phyloP scores from a whole-genome alignment of 2,888 invertebrate genomes.

The Temnothorax rugatulus region DNA sequence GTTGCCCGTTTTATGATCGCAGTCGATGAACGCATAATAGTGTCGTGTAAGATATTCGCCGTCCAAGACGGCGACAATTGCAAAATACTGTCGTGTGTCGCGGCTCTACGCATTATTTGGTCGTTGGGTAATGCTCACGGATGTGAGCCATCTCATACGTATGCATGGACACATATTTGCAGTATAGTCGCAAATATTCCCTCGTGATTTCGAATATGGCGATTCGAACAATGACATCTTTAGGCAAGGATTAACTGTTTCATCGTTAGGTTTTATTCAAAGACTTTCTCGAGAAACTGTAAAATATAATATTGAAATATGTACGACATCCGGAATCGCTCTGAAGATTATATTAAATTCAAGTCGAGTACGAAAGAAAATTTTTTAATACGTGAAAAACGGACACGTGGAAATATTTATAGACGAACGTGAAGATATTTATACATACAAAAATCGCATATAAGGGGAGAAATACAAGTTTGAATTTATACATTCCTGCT shows the following conservation, averaged over 20 bases:
- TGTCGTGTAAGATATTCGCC: slow-evolving; percentile 31
- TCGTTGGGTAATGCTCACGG: slow-evolving; percentile 1
- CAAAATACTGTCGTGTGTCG: slow-evolving; percentile 35
- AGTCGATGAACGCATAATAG: slow-evolving; percentile 23
- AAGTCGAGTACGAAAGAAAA: neutral
- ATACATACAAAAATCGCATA: neutral
- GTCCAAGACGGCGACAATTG: slow-evolving; percentile 37
- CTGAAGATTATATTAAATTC: neutral
- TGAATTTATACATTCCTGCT: neutral
- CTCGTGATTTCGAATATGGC: slow-evolving; percentile 18
- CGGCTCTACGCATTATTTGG: slow-evolving; percentile 11
- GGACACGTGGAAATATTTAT: neutral
- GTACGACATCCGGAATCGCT: too few species aligned
- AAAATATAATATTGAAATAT: neutral
- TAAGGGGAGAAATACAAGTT: neutral
- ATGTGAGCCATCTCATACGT: neutral
- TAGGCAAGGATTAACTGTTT: neutral
- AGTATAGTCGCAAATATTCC: neutral
- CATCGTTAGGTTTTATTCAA: neutral
- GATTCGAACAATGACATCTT: slow-evolving; percentile 20
- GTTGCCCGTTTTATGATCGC: slow-evolving; percentile 14
- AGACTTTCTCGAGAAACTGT: neutral
- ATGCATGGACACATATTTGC: slow-evolving; percentile 1
- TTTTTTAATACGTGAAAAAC: neutral
- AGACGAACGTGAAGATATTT: too few species aligned